These are phyloP conservation scores for Heterotis niloticus DNA, from an alignment of 2,113 vertebrate species.

Conservation along the genomic window DNA sequence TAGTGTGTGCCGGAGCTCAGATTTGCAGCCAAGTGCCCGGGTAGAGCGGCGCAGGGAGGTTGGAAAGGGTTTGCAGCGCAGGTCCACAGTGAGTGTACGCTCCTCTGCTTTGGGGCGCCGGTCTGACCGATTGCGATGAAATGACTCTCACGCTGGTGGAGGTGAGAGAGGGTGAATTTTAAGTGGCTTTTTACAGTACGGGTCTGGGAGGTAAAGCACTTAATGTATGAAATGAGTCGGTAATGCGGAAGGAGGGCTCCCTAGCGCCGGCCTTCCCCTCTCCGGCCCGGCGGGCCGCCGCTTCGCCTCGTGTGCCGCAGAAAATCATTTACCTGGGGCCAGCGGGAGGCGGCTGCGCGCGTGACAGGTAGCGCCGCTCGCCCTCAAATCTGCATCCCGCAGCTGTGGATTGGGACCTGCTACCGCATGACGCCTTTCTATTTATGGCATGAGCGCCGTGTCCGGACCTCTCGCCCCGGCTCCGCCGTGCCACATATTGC, in stretches of 20 bases:
- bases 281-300: neutral
- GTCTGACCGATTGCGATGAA: slow-evolving; percentile 22
- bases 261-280: neutral
- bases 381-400: slow-evolving; percentile 20
- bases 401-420: slow-evolving; percentile 19
- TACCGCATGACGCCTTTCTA: slow-evolving; percentile 17
- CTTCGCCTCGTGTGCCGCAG: neutral
- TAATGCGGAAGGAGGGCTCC: slow-evolving; percentile 35
- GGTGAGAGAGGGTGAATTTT: slow-evolving; percentile 43
- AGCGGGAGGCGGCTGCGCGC: neutral
- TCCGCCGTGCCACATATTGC: slow-evolving; percentile 24
- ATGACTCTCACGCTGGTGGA: slow-evolving; percentile 28
- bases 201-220: slow-evolving; percentile 51
- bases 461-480: neutral
- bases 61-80: neutral
- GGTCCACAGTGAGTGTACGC: neutral
- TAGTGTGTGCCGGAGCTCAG: neutral
- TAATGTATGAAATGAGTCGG: slow-evolving; percentile 59
- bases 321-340: slow-evolving; percentile 32
- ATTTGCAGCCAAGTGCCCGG: neutral
- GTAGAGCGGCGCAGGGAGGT: neutral
- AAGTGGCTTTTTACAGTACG: slow-evolving; percentile 42
- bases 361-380: slow-evolving; percentile 41
- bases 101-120: neutral
- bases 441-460: slow-evolving; percentile 20